Base-by-base conservation (phyloP, 2,888 invertebrate species). In the Ptycholaimellus sp. region DNA sequence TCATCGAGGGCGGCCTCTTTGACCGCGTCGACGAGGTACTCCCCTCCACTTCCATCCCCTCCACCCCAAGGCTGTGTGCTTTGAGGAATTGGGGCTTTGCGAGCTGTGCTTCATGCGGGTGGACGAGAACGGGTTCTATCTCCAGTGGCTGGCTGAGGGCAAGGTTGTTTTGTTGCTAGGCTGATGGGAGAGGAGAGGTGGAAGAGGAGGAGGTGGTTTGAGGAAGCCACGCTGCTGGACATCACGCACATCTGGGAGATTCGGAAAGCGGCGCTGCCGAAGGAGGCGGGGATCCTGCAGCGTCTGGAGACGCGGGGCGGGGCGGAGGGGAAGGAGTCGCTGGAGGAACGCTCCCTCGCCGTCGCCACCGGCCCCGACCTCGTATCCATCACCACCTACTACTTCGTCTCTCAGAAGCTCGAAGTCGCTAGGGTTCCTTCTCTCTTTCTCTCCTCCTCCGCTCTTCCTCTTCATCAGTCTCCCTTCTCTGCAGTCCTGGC, bases 361-460 rank as follows among this genome's bases (percentile, higher is more conserved):
- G 81, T 96, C 55, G 93, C 93, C 64, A 85, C 85, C 56, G 93
- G 93, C 11, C 80, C 82, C 14, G 96, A 99, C 65, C 80, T 96
- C 62, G 96, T 99, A 59, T 93, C 90, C 64, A 85, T 93, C 59
- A 85, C 78, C 64, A 87, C 87, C 63, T 85, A 87, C 54, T 87
- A 87, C 42, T 76, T 96, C 50, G 78, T 93, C 43, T 90, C 85
- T 57, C 76, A 82, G 13, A 81, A 83, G 65, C 72, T 77, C 16
- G 77, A 76, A 45, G 80, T 77, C 17, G 90, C 93, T 32, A 83
- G 81, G 75, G 90, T 87, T 9, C 13, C 13, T 23, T 23, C 6
- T 23, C 25, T 23, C 25, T 13, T 5, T 5, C 18, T 16, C 19
- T 14, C 23, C 25, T 13, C 14, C 17, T 36, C 16, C 33, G 13